Base-by-base conservation (phyloP, 1,140 invertebrate genomes). In the Linepithema humile region DNA sequence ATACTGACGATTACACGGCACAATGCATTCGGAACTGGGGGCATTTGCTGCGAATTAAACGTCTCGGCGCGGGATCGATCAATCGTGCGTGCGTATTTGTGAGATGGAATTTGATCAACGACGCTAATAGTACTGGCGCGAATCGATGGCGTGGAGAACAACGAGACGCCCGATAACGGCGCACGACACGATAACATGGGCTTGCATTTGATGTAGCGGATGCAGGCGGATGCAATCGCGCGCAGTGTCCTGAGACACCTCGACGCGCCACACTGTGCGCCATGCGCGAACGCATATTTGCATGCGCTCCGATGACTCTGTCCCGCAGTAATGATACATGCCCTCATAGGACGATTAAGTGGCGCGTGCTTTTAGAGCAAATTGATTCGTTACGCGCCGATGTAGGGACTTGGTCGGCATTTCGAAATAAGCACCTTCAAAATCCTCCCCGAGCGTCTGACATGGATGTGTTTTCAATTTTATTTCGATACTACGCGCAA, bases 1-100 rank as follows among this genome's bases (percentile, higher is more conserved):
- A 75, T 75, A 75, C 72, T 40, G 43, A 55, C 72, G 72, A 75
- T 75, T 75, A 75, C 72, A 55, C 57, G 72, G 62, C 72, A 75
- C 72, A 75, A 75, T 75, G 55, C 26, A 23, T 10, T 12, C 38
- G 40, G 40, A 29, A 29, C 23, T 20, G 57, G 38, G 15, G 17
- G 23, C 10, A 17, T 15, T 29, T 5, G 12, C n/a, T 20, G 20
- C 50, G 20, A 55, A 72, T 72, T 35, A 17, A 23, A 48, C 50
- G 57, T 75, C 55, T 75, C 72, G 55, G 40, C 10, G 0, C 26
- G 55, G 38, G n/a, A 50, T 53, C 35, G 70, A 55, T 60, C 38
- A 38, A 45, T 45, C 23, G 70, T 26, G 26, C 40, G 5, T 40
- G 12, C 57, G 57, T 74, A 40, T 59, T 48, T 74, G 15, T 35